These are phyloP conservation scores for Pleuronectes platessa DNA, from an alignment of 2,113 vertebrate genomes.

Conservation along the genomic window DNA sequence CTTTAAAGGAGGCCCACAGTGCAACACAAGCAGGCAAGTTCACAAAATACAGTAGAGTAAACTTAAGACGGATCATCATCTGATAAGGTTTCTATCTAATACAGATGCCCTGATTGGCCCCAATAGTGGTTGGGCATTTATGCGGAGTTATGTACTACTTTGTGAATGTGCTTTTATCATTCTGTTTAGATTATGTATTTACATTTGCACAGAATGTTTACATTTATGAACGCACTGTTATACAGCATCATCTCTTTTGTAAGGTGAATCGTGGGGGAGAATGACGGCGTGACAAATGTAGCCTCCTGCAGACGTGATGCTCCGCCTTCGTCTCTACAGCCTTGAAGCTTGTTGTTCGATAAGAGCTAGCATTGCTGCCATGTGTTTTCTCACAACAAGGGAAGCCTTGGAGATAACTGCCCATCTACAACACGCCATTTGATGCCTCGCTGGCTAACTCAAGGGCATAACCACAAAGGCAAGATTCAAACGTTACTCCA, in stretches of 20 bases:
- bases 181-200: not conserved
- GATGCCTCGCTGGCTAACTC: slow-evolving; percentile 65
- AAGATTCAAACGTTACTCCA: slow-evolving; percentile 56
- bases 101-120: too few species aligned
- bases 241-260: not conserved
- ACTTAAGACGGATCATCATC: not conserved
- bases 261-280: not conserved
- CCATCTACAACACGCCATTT: slow-evolving; percentile 71
- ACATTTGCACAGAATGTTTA: not conserved
- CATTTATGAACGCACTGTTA: not conserved
- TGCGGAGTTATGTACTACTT: not conserved
- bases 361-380: slow-evolving; percentile 46
- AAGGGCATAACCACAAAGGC: slow-evolving; percentile 72
- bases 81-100: not conserved
- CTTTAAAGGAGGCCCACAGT: not conserved
- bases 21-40: not conserved
- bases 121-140: too few species aligned
- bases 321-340: slow-evolving; percentile 46
- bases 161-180: not conserved
- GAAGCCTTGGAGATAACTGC: slow-evolving; percentile 77
- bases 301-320: slow-evolving; percentile 46
- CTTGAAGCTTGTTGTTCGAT: slow-evolving; percentile 56
- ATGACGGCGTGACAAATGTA: slow-evolving; percentile 39
- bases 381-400: slow-evolving; percentile 62
- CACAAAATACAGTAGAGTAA: not conserved